Conservation (phyloP, 2,888 invertebrate species). For the Lagria hirta region DNA sequence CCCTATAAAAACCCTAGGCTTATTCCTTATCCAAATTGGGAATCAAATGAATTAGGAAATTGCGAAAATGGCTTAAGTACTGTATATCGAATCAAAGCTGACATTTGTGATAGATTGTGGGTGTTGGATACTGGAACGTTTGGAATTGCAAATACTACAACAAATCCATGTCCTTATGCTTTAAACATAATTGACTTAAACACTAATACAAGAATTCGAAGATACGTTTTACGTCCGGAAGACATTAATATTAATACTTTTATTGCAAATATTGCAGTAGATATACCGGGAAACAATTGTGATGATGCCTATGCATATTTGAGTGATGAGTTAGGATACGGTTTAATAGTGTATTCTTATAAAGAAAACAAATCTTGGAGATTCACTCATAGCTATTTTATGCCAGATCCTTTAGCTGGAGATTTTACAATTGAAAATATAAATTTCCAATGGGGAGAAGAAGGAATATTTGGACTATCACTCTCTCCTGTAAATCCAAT, state of each 20-base stretch:
- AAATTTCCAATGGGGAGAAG: conserved; percentile 83
- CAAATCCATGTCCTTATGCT: conserved; percentile 78
- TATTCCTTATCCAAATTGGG: conserved; percentile 77
- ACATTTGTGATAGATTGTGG: conserved; percentile 79
- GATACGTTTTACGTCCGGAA: conserved; percentile 67
- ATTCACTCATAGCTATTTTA: conserved; percentile 75
- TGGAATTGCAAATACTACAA: conserved; percentile 74
- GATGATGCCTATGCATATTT: conserved; percentile 78
- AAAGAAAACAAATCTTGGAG: conserved; percentile 77
- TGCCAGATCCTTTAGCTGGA: conserved; percentile 77
- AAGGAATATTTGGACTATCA: conserved; percentile 76
- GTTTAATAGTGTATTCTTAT: conserved; percentile 78
- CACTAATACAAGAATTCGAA: conserved; percentile 69
- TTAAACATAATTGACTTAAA: conserved; percentile 75
- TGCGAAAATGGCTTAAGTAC: conserved; percentile 75
- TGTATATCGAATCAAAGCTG: conserved; percentile 77
- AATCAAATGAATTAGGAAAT: conserved; percentile 73
- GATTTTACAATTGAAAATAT: conserved; percentile 78
- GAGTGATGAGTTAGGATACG: conserved; percentile 81
- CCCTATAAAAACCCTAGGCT: conserved; percentile 71
- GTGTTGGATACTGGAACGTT: conserved; percentile 81
- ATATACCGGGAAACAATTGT: conserved; percentile 71
- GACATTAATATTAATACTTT: conserved; percentile 77
- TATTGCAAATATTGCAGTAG: conserved; percentile 84
- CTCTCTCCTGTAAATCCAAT: conserved; percentile 65